phyloP scores from a whole-genome alignment of 2,113 vertebrate genomes.

The Erpornis zantholeuca region DNA sequence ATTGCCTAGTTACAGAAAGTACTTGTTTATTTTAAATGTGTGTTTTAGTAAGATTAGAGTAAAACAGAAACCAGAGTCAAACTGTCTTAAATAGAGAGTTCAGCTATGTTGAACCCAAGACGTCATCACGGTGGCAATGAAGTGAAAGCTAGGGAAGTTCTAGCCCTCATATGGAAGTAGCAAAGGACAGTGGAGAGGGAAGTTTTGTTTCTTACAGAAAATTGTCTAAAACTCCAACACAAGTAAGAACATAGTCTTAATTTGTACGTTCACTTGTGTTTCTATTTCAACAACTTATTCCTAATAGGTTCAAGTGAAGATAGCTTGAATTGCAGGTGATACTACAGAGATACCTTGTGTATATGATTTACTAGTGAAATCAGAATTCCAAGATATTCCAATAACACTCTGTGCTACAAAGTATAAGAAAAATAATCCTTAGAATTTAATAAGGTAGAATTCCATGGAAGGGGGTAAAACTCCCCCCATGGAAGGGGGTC shows the following conservation, averaged over 20 bases:
- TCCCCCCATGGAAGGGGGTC: too few relatives aligned
- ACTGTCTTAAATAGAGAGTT: background rate
- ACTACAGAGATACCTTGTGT: background rate
- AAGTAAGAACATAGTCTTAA: background rate
- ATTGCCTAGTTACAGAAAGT: background rate
- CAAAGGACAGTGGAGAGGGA: background rate
- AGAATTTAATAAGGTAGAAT: background rate
- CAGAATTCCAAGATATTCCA: background rate
- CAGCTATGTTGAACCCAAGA: background rate
- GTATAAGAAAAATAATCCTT: rapidly evolving
- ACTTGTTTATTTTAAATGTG: background rate
- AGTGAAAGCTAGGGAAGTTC: rapidly evolving
- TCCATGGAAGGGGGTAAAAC: background rate
- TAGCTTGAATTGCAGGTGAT: background rate
- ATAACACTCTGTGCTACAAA: background rate
- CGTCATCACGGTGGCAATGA: background rate
- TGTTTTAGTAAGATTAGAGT: background rate
- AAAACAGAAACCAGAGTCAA: background rate
- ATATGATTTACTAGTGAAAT: background rate
- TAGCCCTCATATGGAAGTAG: rapidly evolving
- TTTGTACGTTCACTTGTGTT: background rate
- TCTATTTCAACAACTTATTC: background rate
- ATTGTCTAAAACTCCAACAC: background rate
- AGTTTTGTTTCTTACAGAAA: background rate
- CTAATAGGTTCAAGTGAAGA: background rate